These are phyloP conservation scores for Scomber colias DNA, from an alignment of 2,113 vertebrate genomes.

Conservation along the genomic window DNA sequence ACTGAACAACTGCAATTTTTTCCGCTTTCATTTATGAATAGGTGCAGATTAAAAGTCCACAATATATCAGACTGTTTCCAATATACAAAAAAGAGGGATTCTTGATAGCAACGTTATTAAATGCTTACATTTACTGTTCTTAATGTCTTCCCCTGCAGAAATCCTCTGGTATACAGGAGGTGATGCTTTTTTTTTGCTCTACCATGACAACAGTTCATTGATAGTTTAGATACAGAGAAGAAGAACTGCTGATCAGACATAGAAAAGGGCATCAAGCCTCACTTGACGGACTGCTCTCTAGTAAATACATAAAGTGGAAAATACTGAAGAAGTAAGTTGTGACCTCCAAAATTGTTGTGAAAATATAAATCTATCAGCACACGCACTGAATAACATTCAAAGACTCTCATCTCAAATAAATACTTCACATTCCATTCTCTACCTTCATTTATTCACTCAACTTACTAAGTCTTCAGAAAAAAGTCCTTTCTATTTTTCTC, in stretches of 20 bases:
- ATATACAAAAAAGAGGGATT: no score
- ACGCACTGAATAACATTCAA: not conserved
- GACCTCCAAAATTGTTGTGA: not conserved
- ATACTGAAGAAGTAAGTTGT: not conserved
- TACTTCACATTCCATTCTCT: not conserved
- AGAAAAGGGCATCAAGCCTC: no score
- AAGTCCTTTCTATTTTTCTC: not conserved
- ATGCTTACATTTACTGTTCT: not conserved
- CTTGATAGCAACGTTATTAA: not conserved
- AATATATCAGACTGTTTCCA: not conserved
- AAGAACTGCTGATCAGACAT: not conserved
- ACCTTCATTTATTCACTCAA: not conserved
- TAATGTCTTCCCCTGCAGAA: not conserved
- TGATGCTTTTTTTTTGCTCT: not conserved
- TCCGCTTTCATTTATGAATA: not conserved
- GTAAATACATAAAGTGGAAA: not conserved
- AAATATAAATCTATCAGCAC: not conserved
- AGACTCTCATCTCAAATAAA: conserved; percentile 1
- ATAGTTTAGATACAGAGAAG: not conserved
- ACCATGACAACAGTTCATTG: not conserved
- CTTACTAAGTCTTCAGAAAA: conserved; percentile 1
- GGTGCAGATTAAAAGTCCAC: no score
- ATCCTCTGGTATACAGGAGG: no score
- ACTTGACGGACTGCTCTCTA: not conserved
- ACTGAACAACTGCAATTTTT: not conserved